These are phyloP conservation scores for Parochlus steinenii DNA, from an alignment of 2,888 invertebrate genomes.

Conservation along the genomic window DNA sequence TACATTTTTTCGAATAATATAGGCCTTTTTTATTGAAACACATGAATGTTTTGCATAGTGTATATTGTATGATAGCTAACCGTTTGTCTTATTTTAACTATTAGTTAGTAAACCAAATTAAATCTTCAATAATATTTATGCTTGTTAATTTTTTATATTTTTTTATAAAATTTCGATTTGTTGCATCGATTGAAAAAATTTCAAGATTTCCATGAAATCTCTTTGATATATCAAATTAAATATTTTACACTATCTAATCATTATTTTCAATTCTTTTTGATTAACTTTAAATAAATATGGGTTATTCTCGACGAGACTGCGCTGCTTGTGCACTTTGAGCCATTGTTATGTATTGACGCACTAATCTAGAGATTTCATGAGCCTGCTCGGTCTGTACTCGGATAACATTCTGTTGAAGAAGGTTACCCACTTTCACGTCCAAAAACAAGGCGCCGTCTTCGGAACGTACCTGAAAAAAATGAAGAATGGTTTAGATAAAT, in stretches of 20 bases:
- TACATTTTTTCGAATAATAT: too few species aligned
- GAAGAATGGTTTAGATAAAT: neutral
- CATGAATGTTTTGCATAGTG: too few species aligned
- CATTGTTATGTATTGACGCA: slow-evolving; percentile 92
- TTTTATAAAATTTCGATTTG: too few species aligned
- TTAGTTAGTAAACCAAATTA: too few species aligned
- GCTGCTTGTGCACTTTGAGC: slow-evolving; percentile 36
- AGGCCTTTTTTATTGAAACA: too few species aligned
- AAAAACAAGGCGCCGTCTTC: slow-evolving; percentile 83
- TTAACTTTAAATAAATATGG: too few species aligned
- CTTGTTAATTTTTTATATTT: too few species aligned
- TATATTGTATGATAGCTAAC: too few species aligned
- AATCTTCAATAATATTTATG: too few species aligned
- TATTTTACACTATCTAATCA: neutral
- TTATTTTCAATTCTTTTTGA: slow-evolving; percentile 2
- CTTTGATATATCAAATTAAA: neutral
- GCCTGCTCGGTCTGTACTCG: slow-evolving; percentile 95
- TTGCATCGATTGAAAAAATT: too few species aligned
- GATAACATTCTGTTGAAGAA: slow-evolving; percentile 89
- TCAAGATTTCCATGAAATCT: neutral
- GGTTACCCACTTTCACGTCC: slow-evolving; percentile 93
- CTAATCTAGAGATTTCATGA: slow-evolving; percentile 89
- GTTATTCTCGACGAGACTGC: too few species aligned
- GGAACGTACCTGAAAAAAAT: slow-evolving; percentile 46
- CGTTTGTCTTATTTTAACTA: too few species aligned